A percentile compares a stretch with the other conserved stretches of the same genome.
Evolutionary conservation across 2,888 invertebrate genomes (phyloP).

Genomic region (Brachypalpus laphriformis): DNA sequence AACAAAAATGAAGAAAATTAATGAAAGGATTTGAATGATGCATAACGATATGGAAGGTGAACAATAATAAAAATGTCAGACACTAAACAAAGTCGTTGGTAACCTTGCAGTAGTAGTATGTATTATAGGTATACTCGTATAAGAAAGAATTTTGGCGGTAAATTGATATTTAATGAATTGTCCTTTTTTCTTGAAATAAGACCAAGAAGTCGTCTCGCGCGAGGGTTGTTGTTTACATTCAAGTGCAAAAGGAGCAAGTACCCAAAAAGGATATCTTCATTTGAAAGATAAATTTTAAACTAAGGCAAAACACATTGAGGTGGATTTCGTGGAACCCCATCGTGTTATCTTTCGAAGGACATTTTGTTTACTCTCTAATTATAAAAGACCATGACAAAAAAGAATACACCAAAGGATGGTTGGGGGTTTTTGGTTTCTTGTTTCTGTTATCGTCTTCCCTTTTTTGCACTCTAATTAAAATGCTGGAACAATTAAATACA

Average conservation of each 20-base stretch:
- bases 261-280: conserved; percentile 34
- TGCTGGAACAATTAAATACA: conserved; percentile 52
- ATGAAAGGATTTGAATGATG: conserved; percentile 31
- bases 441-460: conserved; percentile 23
- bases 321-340: conserved; percentile 7
- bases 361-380: conserved; percentile 21
- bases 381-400: conserved; percentile 12
- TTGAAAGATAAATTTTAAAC: conserved; percentile 9
- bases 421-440: background rate
- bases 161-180: conserved; percentile 56
- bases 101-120: background rate
- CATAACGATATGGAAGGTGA: conserved; percentile 19
- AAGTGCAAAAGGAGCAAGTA: conserved; percentile 1
- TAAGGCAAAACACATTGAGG: conserved; percentile 8
- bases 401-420: background rate
- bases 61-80: conserved; percentile 45
- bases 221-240: background rate
- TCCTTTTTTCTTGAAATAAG: conserved; percentile 10
- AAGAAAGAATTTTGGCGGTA: conserved; percentile 28
- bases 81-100: conserved; percentile 20
- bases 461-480: conserved; percentile 59
- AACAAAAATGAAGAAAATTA: conserved; percentile 24
- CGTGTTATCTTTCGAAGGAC: conserved; percentile 32
- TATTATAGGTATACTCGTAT: no score
- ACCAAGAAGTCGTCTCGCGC: no score